Conservation (phyloP, 2,797 vertebrate genomes). For the Strix occidentalis region DNA sequence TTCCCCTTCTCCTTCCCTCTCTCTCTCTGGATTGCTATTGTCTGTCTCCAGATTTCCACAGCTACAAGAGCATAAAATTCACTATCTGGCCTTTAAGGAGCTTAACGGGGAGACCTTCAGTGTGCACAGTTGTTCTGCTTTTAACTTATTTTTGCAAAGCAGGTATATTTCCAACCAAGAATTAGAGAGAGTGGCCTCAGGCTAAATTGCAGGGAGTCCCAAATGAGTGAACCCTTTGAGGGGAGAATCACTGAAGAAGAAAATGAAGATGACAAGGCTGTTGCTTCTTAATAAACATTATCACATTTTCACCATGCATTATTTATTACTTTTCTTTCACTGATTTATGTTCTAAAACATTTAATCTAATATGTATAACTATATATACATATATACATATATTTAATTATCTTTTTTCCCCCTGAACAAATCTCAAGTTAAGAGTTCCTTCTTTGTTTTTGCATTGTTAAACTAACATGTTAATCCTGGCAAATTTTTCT, state of each 20-base stretch:
- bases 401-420: constrained; percentile 25
- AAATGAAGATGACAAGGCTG: constrained; percentile 83
- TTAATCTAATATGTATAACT: constrained; percentile 74
- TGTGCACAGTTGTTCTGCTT: constrained; percentile 66
- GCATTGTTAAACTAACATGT: not conserved
- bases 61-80: constrained; percentile 31
- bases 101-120: constrained; percentile 66
- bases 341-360: constrained; percentile 79
- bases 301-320: constrained; percentile 80
- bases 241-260: constrained; percentile 79
- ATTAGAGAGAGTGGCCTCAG: constrained; percentile 77
- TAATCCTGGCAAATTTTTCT: constrained; percentile 6
- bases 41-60: constrained; percentile 1
- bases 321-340: constrained; percentile 78
- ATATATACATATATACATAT: constrained; percentile 28
- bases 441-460: constrained; percentile 13
- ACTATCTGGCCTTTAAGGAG: constrained; percentile 55
- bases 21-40: not conserved
- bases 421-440: constrained; percentile 21
- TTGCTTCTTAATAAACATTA: constrained; percentile 85
- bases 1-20: not conserved
- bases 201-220: constrained; percentile 79
- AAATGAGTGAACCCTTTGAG: constrained; percentile 78
- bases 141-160: constrained; percentile 78
- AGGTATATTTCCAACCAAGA: constrained; percentile 78